Percentiles rank a stretch among this genome's conserved stretches.
phyloP scores from a whole-genome alignment of 2,797 vertebrate species.

The Myoxocephalus aenaeus region DNA sequence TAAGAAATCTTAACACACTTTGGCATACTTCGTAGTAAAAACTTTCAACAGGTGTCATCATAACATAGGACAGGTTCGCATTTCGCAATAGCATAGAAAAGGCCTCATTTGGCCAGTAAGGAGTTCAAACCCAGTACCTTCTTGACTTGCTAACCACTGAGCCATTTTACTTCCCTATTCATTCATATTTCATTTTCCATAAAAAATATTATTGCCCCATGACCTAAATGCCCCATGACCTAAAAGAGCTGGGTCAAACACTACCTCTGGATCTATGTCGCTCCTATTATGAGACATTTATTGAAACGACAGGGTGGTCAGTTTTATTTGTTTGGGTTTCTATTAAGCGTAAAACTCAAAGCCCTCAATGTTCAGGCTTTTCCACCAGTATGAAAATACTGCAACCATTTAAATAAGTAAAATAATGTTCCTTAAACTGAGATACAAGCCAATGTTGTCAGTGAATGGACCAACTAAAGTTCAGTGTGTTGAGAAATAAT shows the following conservation, averaged over 20 bases:
- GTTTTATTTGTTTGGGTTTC: conserved; percentile 64
- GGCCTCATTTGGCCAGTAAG: conserved; percentile 39
- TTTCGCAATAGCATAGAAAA: conserved; percentile 12
- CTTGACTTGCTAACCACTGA: conserved; percentile 32
- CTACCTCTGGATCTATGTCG: conserved; percentile 48
- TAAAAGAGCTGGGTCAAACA: conserved; percentile 59
- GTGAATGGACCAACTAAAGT: neutral
- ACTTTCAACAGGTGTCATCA: conserved; percentile 25
- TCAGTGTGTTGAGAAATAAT: neutral
- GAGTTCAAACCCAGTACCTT: conserved; percentile 39
- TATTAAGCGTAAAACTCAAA: conserved; percentile 65
- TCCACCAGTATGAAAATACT: conserved; percentile 64
- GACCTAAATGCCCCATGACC: conserved; percentile 63
- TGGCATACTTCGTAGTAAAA: neutral
- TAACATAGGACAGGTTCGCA: neutral
- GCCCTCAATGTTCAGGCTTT: conserved; percentile 56
- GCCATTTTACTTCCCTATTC: conserved; percentile 26
- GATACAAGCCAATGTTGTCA: neutral
- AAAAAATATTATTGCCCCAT: conserved; percentile 42
- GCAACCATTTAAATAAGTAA: conserved; percentile 36
- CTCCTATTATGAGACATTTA: conserved; percentile 55
- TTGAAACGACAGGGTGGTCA: conserved; percentile 54
- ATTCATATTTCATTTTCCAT: conserved; percentile 36
- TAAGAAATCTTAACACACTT: neutral
- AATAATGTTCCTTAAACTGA: neutral